phyloP scores from a whole-genome alignment of 2,113 vertebrate species.

The Coryphaenoides rupestris region DNA sequence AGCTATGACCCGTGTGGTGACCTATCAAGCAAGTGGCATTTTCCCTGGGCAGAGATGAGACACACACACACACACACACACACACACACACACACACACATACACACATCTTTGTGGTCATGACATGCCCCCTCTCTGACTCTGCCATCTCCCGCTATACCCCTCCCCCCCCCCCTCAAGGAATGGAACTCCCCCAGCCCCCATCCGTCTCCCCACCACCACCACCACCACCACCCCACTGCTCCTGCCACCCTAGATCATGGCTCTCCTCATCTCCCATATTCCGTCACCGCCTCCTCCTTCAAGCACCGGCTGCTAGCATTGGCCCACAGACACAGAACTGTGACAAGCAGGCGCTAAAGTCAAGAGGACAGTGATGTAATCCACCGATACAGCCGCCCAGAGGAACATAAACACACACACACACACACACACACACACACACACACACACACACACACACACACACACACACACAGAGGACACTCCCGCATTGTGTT shows the following conservation, averaged over 20 bases:
- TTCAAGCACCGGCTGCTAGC: slow-evolving; percentile 43
- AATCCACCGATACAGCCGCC: slow-evolving; percentile 17
- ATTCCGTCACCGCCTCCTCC: slow-evolving; percentile 39
- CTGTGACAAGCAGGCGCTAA: slow-evolving; percentile 27
- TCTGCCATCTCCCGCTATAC: not conserved
- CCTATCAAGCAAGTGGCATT: not conserved
- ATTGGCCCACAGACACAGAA: slow-evolving; percentile 35
- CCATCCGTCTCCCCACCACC: slow-evolving; percentile 17
- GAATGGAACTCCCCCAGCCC: slow-evolving; percentile 1
- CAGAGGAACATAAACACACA: slow-evolving; percentile 13
- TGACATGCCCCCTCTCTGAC: not conserved
- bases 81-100: too few relatives aligned
- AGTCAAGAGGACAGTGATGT: slow-evolving; percentile 42
- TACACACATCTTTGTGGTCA: too few relatives aligned
- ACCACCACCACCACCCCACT: slow-evolving; percentile 18
- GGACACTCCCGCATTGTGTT: not conserved
- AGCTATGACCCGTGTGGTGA: not conserved
- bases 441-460: too few relatives aligned
- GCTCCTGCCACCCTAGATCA: slow-evolving; percentile 15
- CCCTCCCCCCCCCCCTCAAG: not conserved
- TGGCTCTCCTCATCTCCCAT: slow-evolving; percentile 4
- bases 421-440: not conserved
- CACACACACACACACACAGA: too few relatives aligned
- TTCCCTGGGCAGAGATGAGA: not conserved
- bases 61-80: too few relatives aligned